Base-by-base conservation (phyloP, 2,797 vertebrate species). In the Molossus alvarezi region DNA sequence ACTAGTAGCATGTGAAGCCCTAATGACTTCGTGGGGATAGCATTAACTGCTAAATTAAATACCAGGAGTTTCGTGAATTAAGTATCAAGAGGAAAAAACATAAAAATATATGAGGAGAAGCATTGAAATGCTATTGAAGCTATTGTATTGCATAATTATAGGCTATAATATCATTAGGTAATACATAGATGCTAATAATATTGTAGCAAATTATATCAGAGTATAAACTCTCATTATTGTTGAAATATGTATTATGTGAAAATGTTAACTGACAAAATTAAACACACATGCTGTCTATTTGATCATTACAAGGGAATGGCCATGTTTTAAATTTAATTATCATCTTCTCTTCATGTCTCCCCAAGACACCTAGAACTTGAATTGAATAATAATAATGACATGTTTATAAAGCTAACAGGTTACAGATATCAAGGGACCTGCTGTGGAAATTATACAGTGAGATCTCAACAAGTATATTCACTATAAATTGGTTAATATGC, bases 351-450 rank as follows among this genome's bases (percentile, higher is more conserved):
- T 94, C 15, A 3, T 62, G 15, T 91, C 23, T 90, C 25, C 76
- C 80, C 84, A 93, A 90, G 89, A 96, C 20, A 97, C 58, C 48
- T 91, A 95, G 57, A 90, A 85, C 33, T 73, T 55, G 95, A 96
- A 96, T 87, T 97, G 94, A 95, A 90, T 97, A 91, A 87, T 95
- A 94, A 95, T 93, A 93, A 95, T 88, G 91, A 58, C 94, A 97
- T 82, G 51, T 67, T 27, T 94, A 79, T 95, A 95, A 96, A 96
- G 77, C 77, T 96, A 97, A 95, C 92, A 97, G 51, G 92, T 94
- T 96, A 92, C 37, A 91, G 79, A 91, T 91, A 94, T 96, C 95
- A 97, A 97, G 92, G 58, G 94, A 92, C 41, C 18, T 62, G 71
- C 82, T 93, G 25, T 88, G 67, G 58, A 96, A 96, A 97, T 97